A percentile compares a stretch with the other conserved stretches of the same genome.
These are phyloP conservation scores for Aurelia sp. DNA, from an alignment of 30 jellyfish, hydroid and myxozoan species.

Conservation along the genomic window DNA sequence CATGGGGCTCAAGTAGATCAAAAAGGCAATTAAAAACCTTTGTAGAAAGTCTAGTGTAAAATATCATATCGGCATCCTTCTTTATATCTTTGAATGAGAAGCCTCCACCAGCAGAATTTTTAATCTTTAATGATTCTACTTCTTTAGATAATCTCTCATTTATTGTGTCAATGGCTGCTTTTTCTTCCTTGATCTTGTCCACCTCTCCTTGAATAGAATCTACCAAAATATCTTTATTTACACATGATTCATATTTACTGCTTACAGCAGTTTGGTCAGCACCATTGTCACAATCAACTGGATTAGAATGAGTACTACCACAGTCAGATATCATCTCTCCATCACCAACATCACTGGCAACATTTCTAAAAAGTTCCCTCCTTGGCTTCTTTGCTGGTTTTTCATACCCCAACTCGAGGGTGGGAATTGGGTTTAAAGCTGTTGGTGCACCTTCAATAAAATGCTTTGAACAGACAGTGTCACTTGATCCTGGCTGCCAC, in stretches of 20 bases:
- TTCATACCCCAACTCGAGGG: background rate
- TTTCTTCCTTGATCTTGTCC: background rate
- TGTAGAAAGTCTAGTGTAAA: background rate
- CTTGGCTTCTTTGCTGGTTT: slow-evolving; percentile 1
- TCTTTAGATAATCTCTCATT: background rate
- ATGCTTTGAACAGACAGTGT: background rate
- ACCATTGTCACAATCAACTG: background rate
- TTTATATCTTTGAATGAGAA: background rate
- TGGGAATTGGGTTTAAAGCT: background rate
- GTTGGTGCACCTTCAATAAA: no score
- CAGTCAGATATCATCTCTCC: background rate
- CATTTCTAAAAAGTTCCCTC: background rate
- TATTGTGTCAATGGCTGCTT: background rate
- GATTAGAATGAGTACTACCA: background rate
- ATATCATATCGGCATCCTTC: background rate
- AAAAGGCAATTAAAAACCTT: no score
- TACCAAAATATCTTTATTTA: no score
- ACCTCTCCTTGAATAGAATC: background rate
- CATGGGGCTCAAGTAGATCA: background rate
- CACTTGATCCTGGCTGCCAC: background rate
- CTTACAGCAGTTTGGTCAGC: background rate
- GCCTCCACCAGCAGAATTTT: background rate
- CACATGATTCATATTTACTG: no score
- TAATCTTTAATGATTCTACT: background rate
- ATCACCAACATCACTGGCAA: background rate